Evolutionary conservation across 2,888 invertebrate species (phyloP), one percentile per base, ranked within the genome.

Genomic region (Perithous albicinctus): DNA sequence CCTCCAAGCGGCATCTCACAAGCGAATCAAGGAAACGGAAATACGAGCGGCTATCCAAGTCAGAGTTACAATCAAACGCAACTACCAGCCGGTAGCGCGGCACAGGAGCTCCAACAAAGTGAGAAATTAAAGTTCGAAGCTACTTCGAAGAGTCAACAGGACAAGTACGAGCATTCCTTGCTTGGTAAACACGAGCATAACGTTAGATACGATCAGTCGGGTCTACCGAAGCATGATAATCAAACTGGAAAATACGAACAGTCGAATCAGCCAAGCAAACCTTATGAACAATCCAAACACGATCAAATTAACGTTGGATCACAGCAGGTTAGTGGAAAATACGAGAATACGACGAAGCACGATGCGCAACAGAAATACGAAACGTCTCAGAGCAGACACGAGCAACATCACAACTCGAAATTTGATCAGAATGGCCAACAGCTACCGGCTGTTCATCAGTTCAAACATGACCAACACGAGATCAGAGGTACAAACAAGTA

Each of bases 61-160:
- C 88, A 87, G 38, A 87, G 87, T 78, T 90, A 89, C 85, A 88
- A 86, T 76, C 90, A 89, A 79, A 86, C 83, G 26, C 88, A 87
- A 56, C 46, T 78, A 61, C 70, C 84, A 6, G 79, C 75, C 70
- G 59, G 80, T 64, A 85, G 67, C 59, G 72, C 72, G 32, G 73
- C 63, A 15, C 3, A 23, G n/a, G 86, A 88, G 15, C 63, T 80
- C n/a, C 73, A 79, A 18, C 73, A 87, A 64, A 76, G 86, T 85
- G 85, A 85, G n/a, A 86, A 85, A 75, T 70, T 85, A 18, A 90
- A 90, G 80, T 89, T 87, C 59, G 90, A 89, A 7, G 46, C 84
- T n/a, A 32, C 4, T 1, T 73, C 84, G 2, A 89, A 88, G 77
- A 83, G 8, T 8, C 88, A 59, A 7, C 59, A 86, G 67, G 90